Evolutionary conservation across 2,888 invertebrate genomes (phyloP).

Genomic region (Volucella zonaria): DNA sequence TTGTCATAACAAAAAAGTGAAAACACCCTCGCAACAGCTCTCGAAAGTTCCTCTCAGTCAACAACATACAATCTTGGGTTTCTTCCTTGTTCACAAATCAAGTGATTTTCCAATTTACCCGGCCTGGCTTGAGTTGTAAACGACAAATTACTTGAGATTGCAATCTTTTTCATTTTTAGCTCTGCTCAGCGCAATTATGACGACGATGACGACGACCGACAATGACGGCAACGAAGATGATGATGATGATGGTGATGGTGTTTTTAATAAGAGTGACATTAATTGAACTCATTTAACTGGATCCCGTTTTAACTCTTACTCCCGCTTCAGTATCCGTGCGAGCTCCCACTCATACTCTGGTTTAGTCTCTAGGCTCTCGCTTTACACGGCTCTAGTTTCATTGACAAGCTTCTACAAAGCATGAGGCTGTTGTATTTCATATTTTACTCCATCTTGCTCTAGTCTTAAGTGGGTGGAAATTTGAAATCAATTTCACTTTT

Average conservation of each 20-base stretch:
- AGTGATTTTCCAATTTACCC: conserved; percentile 45
- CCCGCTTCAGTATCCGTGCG: neutral
- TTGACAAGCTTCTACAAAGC: too few relatives aligned
- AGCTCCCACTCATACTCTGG: neutral
- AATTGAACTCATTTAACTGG: conserved; percentile 63
- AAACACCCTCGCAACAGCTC: conserved; percentile 21
- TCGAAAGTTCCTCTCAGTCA: neutral
- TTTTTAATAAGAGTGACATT: conserved; percentile 60
- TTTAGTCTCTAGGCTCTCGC: too few relatives aligned
- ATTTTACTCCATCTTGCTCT: too few relatives aligned
- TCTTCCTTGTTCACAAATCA: conserved; percentile 58
- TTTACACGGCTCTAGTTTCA: too few relatives aligned
- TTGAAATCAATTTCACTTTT: conserved; percentile 39
- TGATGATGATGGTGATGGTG: conserved; percentile 19
- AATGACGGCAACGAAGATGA: neutral
- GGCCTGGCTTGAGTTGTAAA: neutral
- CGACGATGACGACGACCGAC: too few relatives aligned
- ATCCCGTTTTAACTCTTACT: conserved; percentile 18
- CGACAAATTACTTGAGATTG: conserved; percentile 58
- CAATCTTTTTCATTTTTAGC: conserved; percentile 36
- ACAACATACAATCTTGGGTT: conserved; percentile 17
- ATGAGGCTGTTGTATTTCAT: too few relatives aligned
- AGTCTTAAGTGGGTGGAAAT: too few relatives aligned
- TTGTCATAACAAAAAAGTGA: conserved; percentile 29
- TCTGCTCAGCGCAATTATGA: too few relatives aligned